Evolutionary conservation across 2,888 invertebrate genomes (phyloP).

Genomic region (Globia sparganii): DNA sequence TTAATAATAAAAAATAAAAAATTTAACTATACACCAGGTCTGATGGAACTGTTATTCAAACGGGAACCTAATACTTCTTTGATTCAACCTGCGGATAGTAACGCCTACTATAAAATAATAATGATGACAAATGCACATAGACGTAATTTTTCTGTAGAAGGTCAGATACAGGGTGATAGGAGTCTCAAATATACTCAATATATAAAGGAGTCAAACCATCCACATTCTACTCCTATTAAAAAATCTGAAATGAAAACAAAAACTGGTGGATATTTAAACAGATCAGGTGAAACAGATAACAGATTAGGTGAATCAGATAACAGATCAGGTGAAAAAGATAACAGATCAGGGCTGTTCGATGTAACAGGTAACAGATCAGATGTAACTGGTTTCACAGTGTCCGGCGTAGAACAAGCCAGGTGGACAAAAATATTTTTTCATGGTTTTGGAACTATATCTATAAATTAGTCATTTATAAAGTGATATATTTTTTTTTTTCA

Average conservation of each 20-base stretch:
- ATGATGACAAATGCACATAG: conserved; percentile 4
- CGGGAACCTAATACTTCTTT: conserved; percentile 3
- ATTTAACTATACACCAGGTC: conserved; percentile 5
- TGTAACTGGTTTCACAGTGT: too few species aligned
- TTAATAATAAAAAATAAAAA: neutral
- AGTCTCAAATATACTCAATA: conserved; percentile 1
- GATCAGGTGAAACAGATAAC: neutral
- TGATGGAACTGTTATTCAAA: conserved; percentile 11
- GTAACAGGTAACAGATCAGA: neutral
- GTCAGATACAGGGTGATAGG: conserved; percentile 1
- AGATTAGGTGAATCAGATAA: too few species aligned
- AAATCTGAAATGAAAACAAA: too few species aligned
- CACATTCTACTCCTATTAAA: too few species aligned
- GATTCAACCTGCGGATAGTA: neutral
- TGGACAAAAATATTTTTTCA: too few species aligned
- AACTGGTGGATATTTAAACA: neutral
- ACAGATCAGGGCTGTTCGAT: conserved; percentile 1
- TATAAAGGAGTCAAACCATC: neutral
- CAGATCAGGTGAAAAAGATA: neutral
- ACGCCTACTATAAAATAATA: conserved; percentile 7
- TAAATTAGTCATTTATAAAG: too few species aligned
- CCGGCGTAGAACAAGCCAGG: too few species aligned
- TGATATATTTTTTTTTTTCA: too few species aligned
- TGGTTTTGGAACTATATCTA: too few species aligned
- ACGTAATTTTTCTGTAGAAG: conserved; percentile 4